These are phyloP conservation scores for Platerodrilus igneus DNA, from an alignment of 2,888 invertebrate species.

Conservation along the genomic window DNA sequence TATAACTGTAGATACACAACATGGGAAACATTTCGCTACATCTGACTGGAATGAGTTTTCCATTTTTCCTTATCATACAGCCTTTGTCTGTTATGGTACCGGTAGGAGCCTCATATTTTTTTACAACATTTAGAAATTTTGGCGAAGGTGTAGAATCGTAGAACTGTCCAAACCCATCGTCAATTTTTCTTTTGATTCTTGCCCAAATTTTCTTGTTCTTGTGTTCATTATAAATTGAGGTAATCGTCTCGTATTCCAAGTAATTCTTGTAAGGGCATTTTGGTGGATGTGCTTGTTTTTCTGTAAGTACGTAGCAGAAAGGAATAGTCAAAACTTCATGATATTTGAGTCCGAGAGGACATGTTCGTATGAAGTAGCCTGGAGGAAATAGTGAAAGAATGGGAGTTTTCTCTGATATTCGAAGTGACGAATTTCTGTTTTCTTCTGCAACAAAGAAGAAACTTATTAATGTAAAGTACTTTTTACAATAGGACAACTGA, in stretches of 20 bases:
- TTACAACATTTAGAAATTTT: slow-evolving; percentile 9
- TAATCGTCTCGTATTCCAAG: slow-evolving; percentile 11
- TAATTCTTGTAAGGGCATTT: slow-evolving; percentile 16
- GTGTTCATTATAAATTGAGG: slow-evolving; percentile 7
- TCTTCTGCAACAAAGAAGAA: no score
- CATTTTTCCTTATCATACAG: slow-evolving; percentile 8
- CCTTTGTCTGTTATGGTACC: slow-evolving; percentile 7
- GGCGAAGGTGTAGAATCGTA: slow-evolving; percentile 9
- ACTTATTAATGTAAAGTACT: no score
- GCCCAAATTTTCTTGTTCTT: slow-evolving; percentile 13
- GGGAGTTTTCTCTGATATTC: no score
- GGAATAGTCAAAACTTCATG: slow-evolving; percentile 7
- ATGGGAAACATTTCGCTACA: slow-evolving; percentile 11
- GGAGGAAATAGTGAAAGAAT: no score
- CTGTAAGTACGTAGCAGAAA: slow-evolving; percentile 17
- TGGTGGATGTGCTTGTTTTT: slow-evolving; percentile 15
- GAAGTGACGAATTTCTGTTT: no score
- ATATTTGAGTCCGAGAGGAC: slow-evolving; percentile 12
- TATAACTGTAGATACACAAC: slow-evolving; percentile 14
- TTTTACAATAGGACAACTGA: no score
- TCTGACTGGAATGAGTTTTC: slow-evolving; percentile 8
- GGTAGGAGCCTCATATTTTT: slow-evolving; percentile 7
- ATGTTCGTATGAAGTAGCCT: no score
- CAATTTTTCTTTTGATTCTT: slow-evolving; percentile 9
- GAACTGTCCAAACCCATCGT: slow-evolving; percentile 13